Evolutionary conservation across 2,113 vertebrate species (phyloP).

Genomic region (Rousettus leschenaultii): DNA sequence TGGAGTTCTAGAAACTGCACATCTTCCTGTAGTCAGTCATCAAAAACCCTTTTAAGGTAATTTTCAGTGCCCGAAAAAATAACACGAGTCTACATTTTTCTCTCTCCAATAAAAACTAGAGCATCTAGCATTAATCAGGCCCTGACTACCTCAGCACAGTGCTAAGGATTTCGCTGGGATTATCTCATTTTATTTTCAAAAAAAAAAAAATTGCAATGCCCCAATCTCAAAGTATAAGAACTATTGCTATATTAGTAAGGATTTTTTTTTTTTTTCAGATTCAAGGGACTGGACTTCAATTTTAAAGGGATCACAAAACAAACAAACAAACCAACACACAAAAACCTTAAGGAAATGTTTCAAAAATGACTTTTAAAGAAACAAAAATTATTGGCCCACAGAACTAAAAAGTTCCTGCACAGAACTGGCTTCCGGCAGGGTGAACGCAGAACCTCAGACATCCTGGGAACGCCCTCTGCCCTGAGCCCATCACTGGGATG

Average conservation of each 20-base stretch:
- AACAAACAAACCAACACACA: too few relatives aligned
- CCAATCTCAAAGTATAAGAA: background rate
- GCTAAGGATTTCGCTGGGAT: background rate
- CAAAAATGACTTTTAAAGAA: background rate
- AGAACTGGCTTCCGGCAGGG: background rate
- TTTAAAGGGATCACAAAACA: background rate
- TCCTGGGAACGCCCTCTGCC: too few relatives aligned
- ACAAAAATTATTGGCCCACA: background rate
- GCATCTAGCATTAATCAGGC: background rate
- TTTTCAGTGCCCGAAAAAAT: background rate
- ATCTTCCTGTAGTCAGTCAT: background rate
- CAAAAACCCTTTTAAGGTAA: background rate
- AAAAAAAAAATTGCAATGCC: too few relatives aligned
- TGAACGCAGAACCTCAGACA: fast-evolving
- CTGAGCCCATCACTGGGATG: background rate
- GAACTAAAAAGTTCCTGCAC: background rate
- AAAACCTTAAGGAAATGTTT: background rate
- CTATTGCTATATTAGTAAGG: background rate
- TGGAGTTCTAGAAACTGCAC: background rate
- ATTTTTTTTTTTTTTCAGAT: background rate
- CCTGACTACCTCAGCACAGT: too few relatives aligned
- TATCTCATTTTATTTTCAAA: background rate
- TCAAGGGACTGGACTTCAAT: background rate
- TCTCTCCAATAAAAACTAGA: background rate
- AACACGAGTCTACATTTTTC: background rate